A percentile compares a stretch with the other conserved stretches of the same genome.
phyloP scores from a whole-genome alignment of 2,888 invertebrate genomes.

The Cephus runcator region DNA sequence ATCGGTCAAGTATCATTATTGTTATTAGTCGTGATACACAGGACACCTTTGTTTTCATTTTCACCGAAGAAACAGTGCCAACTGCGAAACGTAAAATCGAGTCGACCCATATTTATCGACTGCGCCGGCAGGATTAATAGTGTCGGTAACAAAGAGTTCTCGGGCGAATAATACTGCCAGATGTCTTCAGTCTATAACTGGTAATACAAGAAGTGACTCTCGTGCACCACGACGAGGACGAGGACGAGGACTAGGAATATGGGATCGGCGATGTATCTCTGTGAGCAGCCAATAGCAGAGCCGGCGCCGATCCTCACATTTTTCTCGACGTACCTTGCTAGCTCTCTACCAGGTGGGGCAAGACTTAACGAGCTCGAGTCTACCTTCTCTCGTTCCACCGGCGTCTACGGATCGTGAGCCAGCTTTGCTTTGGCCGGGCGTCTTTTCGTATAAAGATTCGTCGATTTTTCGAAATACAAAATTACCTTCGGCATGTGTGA shows the following conservation, averaged over 20 bases:
- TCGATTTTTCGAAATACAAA: background rate
- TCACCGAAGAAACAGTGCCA: background rate
- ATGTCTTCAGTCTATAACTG: background rate
- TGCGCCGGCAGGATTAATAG: background rate
- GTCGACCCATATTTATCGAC: background rate
- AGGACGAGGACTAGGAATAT: background rate
- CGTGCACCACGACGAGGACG: background rate
- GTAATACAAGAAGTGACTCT: background rate
- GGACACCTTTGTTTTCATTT: background rate
- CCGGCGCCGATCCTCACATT: slow-evolving; percentile 16
- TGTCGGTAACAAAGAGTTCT: background rate
- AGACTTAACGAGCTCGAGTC: slow-evolving; percentile 15
- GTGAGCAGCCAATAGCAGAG: slow-evolving; percentile 2
- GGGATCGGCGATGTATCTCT: background rate
- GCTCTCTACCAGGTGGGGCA: background rate
- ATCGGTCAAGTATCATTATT: background rate
- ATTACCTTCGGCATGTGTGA: background rate
- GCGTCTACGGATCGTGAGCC: slow-evolving; percentile 34
- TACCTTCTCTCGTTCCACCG: slow-evolving; percentile 50
- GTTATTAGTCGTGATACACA: background rate
- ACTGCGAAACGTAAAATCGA: background rate
- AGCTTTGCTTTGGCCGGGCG: background rate
- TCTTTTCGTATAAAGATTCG: background rate
- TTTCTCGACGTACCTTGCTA: slow-evolving; percentile 2
- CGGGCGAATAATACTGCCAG: background rate